Evolutionary conservation across 1,140 invertebrate genomes (phyloP).

Genomic region (Zaprionus ghesquierei): DNA sequence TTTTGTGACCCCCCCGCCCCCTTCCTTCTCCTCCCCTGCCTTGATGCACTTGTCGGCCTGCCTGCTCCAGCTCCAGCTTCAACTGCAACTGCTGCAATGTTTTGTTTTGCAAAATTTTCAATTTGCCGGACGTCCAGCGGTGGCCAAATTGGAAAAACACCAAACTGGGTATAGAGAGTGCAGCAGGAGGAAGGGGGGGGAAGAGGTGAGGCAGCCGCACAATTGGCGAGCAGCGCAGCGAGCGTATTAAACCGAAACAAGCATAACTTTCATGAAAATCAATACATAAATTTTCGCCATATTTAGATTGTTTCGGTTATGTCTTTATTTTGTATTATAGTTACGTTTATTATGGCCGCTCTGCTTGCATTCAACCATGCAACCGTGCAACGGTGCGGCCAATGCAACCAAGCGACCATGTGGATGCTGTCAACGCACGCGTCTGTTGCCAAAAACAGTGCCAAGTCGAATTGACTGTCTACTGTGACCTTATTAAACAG

Average conservation of each 20-base stretch:
- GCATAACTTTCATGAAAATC: conserved; percentile 77
- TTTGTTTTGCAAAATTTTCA: conserved; percentile 78
- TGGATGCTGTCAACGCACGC: not conserved
- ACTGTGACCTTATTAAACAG: not conserved
- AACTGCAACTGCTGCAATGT: conserved; percentile 49
- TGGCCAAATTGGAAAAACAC: conserved; percentile 76
- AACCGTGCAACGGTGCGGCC: not conserved
- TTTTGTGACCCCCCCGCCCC: conserved; percentile 54
- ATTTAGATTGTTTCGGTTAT: conserved; percentile 79
- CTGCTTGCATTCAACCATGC: not conserved
- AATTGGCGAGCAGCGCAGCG: conserved; percentile 5
- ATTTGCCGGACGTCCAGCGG: conserved; percentile 71
- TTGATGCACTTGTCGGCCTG: conserved; percentile 65
- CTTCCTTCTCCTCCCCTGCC: not conserved
- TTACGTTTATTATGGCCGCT: conserved; percentile 78
- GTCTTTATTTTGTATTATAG: conserved; percentile 81
- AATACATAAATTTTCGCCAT: conserved; percentile 78
- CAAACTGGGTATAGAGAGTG: conserved; percentile 12
- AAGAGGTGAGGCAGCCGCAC: conserved; percentile 12
- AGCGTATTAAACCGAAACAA: conserved; percentile 28
- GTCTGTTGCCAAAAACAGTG: conserved; percentile 51
- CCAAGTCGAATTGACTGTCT: conserved; percentile 8
- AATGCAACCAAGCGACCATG: conserved; percentile 10
- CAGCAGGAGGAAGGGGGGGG: conserved; percentile 2
- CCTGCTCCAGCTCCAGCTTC: not conserved